These are phyloP conservation scores for Sipunculus nudus DNA, from an alignment of 2,888 invertebrate species.

Conservation along the genomic window DNA sequence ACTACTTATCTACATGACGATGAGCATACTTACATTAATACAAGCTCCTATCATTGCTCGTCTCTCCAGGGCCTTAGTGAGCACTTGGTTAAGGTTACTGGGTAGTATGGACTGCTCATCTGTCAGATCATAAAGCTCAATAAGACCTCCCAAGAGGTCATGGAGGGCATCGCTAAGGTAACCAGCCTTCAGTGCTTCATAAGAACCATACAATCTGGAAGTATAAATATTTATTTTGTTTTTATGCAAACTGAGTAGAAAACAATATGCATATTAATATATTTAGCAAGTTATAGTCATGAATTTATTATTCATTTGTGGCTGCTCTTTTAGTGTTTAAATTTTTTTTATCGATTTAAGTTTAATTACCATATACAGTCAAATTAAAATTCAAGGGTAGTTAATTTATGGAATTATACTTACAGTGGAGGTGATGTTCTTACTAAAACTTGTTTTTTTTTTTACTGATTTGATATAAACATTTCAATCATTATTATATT, in stretches of 20 bases:
- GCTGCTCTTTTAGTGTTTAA: too few species aligned
- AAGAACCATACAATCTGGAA: constrained; percentile 60
- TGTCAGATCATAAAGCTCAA: constrained; percentile 52
- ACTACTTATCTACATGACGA: too few species aligned
- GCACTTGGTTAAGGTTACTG: constrained; percentile 53
- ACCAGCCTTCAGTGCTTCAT: constrained; percentile 60
- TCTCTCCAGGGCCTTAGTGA: constrained; percentile 59
- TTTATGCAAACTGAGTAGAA: too few species aligned
- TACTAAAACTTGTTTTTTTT: too few species aligned
- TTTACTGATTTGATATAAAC: too few species aligned
- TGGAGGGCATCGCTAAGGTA: constrained; percentile 54
- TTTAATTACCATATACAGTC: too few species aligned
- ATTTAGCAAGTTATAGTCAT: background rate
- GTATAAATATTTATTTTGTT: too few species aligned
- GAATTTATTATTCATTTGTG: background rate
- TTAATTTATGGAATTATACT: too few species aligned
- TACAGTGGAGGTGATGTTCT: too few species aligned
- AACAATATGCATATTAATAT: constrained; percentile 66
- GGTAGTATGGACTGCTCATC: constrained; percentile 48
- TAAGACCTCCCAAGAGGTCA: constrained; percentile 59
- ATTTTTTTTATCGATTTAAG: too few species aligned
- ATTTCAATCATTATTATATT: too few species aligned
- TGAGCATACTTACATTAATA: constrained; percentile 67
- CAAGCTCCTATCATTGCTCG: constrained; percentile 58
- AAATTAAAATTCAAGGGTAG: too few species aligned